Conservation (phyloP, 2,113 vertebrate species). For the Hippolais icterina region DNA sequence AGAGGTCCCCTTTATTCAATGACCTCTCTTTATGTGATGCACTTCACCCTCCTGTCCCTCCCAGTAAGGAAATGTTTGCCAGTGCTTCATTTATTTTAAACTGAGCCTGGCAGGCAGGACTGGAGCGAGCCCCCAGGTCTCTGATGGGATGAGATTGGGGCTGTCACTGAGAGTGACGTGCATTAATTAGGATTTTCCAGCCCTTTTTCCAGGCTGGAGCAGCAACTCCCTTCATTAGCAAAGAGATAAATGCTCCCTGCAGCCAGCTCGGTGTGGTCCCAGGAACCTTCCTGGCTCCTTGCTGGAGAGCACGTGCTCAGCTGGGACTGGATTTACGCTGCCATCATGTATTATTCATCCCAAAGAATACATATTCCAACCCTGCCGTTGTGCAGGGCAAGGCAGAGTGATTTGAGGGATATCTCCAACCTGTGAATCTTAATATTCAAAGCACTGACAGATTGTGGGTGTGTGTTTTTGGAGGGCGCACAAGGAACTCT, state of each 20-base stretch:
- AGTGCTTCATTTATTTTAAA: neutral
- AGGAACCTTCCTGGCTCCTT: neutral
- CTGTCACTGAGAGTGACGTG: neutral
- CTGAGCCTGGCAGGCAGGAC: neutral
- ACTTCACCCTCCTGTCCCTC: fast-evolving
- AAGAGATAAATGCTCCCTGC: neutral
- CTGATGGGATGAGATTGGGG: neutral
- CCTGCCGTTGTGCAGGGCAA: neutral
- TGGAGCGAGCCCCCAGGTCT: neutral
- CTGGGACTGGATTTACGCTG: conserved; percentile 9
- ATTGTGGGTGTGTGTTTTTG: fast-evolving
- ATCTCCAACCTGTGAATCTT: neutral
- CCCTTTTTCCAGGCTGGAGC: neutral
- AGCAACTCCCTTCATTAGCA: conserved; percentile 5
- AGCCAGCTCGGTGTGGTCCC: neutral
- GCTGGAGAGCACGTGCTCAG: neutral
- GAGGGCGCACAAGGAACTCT: neutral
- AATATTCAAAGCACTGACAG: neutral
- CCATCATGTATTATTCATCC: conserved; percentile 45
- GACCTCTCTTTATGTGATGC: neutral
- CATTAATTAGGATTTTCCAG: conserved; percentile 1
- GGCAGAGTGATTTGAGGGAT: neutral
- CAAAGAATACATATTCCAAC: neutral
- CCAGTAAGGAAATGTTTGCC: neutral
- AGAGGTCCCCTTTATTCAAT: neutral